Evolutionary conservation across 2,113 vertebrate species (phyloP), one percentile per base, ranked within the genome.

Genomic region (Rhizomys pruinosus): DNA sequence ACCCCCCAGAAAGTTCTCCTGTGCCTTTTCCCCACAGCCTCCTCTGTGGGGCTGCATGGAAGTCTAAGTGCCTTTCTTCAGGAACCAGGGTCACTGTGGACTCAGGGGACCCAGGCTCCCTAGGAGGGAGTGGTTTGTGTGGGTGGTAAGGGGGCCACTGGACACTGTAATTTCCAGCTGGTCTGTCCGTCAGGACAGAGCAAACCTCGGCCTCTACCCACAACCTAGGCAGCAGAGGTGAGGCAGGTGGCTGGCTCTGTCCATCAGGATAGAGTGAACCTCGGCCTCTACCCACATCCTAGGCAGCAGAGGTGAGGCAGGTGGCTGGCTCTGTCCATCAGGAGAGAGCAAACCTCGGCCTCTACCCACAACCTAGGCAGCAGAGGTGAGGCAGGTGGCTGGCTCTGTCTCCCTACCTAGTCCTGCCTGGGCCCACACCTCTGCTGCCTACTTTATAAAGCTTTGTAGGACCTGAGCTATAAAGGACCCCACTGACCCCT

Each of bases 321-420:
- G n/a, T n/a, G n/a, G n/a, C n/a, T n/a, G n/a, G n/a, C n/a, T n/a
- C n/a, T n/a, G n/a, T 84, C 98, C 97, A 0, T 98, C 98, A 0
- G 97, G 98, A 13, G 94, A 96, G 0, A 98, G 95, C 0, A 98
- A 98, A 0, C 97, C 97, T 32, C 89, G 95, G 37, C 95, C 96
- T 0, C 97, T 96, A 86, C 97, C 93, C 0, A 84, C 16, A 39
- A 96, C 68, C 98, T 98, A 85, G 19, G 0, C 10, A 84, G 22
- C 34, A 91, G 71, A 97, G 39, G 91, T 78, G 23, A 92, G 79
- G 47, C 7, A 10, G 22, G 13, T 12, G 19, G 64, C 57, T 17
- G 19, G 59, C 7, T 64, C 55, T 74, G 20, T 34, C 32, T 37
- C 22, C 44, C 32, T 15, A 2, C n/a, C 5, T 3, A 4, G 61